Conservation (phyloP, 2,113 vertebrate species). For the Danio rerio region DNA sequence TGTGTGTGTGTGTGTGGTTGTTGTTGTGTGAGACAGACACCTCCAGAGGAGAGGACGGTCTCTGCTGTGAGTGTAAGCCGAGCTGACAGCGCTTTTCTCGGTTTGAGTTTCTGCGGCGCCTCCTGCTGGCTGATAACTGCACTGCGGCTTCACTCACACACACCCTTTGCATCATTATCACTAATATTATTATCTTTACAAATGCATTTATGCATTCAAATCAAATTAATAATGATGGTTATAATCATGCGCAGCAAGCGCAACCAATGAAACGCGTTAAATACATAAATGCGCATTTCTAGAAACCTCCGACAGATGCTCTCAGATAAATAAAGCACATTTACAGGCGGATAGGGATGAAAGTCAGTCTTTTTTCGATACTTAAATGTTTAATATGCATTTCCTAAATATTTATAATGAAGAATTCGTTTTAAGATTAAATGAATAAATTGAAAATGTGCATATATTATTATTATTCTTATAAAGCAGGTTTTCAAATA, state of each 20-base stretch:
- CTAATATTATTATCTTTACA: neutral
- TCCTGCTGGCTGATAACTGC: conserved; percentile 66
- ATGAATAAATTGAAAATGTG: neutral
- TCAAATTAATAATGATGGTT: too few relatives aligned
- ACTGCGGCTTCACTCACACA: conserved; percentile 3
- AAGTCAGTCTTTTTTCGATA: neutral
- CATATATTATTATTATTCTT: neutral
- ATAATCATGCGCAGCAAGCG: neutral
- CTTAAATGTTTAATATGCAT: neutral
- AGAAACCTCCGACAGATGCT: neutral
- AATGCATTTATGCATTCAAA: neutral
- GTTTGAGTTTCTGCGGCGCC: conserved; percentile 72
- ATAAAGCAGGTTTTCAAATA: neutral
- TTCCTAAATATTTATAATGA: neutral
- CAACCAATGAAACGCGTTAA: neutral
- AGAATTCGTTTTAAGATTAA: neutral
- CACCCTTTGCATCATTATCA: neutral
- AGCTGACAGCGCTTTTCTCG: neutral
- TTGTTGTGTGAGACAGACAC: conserved; percentile 36
- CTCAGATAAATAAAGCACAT: neutral
- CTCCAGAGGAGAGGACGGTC: too few relatives aligned
- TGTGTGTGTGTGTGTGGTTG: conserved; percentile 48
- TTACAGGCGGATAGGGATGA: neutral
- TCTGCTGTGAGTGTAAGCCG: neutral
- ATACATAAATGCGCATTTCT: neutral